Evolutionary conservation across 2,888 invertebrate species (phyloP), one percentile per base, ranked within the genome.

Genomic region (Therioaphis trifolii): DNA sequence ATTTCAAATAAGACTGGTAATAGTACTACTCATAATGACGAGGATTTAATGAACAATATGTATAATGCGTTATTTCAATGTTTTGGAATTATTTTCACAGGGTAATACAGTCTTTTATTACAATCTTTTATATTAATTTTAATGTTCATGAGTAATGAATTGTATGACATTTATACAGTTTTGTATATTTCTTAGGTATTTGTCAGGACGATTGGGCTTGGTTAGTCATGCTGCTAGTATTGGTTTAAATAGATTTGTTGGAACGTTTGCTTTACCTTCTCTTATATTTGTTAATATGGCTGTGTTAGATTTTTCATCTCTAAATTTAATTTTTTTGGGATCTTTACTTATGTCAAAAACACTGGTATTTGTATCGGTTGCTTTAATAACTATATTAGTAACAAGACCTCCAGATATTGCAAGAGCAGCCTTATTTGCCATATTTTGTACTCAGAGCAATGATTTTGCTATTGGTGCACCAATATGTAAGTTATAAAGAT

Each of bases 391-490:
- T 4, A 87, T 96, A 85, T 88, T 97, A 66, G 86, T 87, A 11
- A 89, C 89, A 66, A 88, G 94, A 88, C 96, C 96, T 9, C 88
- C 93, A 24, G 94, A 96, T 89, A 91, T 94, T 86, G 95, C 95
- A 4, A 92, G 94, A 87, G 95, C 96, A 68, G 98, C 97, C 18
- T 91, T 98, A 84, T 95, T 95, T 91, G 96, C 95, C 24, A 97
- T 98, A 87, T 98, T 98, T 89, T 94, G 95, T 87, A 98, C 98
- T 0, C 98, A 98, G 88, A 97, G 97, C 88, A 98, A 98, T 91
- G 98, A 98, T 89, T 98, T 98, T 90, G 98, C 98, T 27, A 92
- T 98, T 87, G 98, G 98, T 85, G 97, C 94, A 90, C 98, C 98
- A 9, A 96, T 98, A 87, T 94, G 97, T 96, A 91, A 92, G 91